phyloP scores from a whole-genome alignment of 2,888 invertebrate genomes.

The Thymelicus lineola region DNA sequence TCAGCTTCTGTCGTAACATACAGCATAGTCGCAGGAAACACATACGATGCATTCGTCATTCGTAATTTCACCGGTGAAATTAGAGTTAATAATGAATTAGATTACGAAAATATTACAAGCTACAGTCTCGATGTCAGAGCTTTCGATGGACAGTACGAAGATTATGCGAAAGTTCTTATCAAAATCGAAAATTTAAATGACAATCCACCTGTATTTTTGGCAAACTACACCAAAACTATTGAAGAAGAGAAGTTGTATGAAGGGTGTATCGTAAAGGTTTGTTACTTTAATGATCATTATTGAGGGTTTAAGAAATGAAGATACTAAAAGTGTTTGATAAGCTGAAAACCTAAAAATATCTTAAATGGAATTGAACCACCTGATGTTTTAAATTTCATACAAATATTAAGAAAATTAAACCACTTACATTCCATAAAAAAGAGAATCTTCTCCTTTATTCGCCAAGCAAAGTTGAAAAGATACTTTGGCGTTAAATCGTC shows the following conservation, averaged over 20 bases:
- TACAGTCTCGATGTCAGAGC: constrained; percentile 94
- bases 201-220: constrained; percentile 93
- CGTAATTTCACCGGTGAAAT: constrained; percentile 94
- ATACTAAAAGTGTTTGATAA: too few species aligned
- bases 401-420: too few species aligned
- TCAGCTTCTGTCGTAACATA: constrained; percentile 93
- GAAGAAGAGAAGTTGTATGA: constrained; percentile 89
- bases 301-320: too few species aligned
- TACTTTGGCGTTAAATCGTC: too few species aligned
- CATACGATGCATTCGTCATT: constrained; percentile 93
- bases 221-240: constrained; percentile 90
- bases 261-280: constrained; percentile 89
- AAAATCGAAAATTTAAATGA: constrained; percentile 96
- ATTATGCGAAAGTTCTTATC: constrained; percentile 93
- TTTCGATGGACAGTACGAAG: constrained; percentile 93
- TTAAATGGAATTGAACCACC: too few species aligned
- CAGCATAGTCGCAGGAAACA: constrained; percentile 94
- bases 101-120: constrained; percentile 94
- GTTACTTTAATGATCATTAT: constrained; percentile 39
- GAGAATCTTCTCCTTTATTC: too few species aligned
- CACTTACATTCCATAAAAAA: too few species aligned
- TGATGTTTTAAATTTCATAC: too few species aligned
- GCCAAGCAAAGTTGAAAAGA: too few species aligned
- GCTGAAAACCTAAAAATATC: too few species aligned
- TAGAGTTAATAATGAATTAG: constrained; percentile 90